Percentiles rank a stretch among this genome's conserved stretches.
Evolutionary conservation across 2,888 invertebrate genomes (phyloP).

Genomic region (Ptychoptera contaminata): DNA sequence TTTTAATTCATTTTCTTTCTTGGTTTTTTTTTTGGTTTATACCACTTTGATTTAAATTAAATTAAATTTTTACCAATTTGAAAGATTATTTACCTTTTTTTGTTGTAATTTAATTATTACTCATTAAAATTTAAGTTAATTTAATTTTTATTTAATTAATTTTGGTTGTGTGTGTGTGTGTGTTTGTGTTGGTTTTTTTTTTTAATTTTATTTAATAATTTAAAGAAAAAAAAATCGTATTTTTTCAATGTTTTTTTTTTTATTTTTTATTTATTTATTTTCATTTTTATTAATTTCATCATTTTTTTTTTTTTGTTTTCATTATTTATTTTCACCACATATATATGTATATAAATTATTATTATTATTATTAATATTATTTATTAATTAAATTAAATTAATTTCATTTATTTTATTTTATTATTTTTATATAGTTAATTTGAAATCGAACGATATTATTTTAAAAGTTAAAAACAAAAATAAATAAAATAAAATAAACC

Average conservation of each 20-base stretch:
- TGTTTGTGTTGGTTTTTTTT: neutral
- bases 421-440: neutral
- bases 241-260: slow-evolving; percentile 10
- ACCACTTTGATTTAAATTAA: slow-evolving; percentile 6
- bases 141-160: slow-evolving; percentile 1
- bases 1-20: neutral
- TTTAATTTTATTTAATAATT: slow-evolving; percentile 4
- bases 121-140: slow-evolving; percentile 5
- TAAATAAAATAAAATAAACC: no score
- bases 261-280: slow-evolving; percentile 39
- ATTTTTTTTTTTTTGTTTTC: neutral
- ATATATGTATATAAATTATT: slow-evolving; percentile 31
- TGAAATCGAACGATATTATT: neutral
- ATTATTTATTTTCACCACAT: no score
- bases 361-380: slow-evolving; percentile 43
- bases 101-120: slow-evolving; percentile 6
- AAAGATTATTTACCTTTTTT: slow-evolving; percentile 5
- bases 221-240: slow-evolving; percentile 4
- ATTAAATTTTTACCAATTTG: slow-evolving; percentile 4
- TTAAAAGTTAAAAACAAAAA: neutral
- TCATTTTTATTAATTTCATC: slow-evolving; percentile 33
- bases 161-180: slow-evolving; percentile 1
- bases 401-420: neutral
- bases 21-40: slow-evolving; percentile 3
- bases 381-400: slow-evolving; percentile 27